Base-by-base conservation (phyloP, 2,113 vertebrate genomes). In the Grallaria varia region DNA sequence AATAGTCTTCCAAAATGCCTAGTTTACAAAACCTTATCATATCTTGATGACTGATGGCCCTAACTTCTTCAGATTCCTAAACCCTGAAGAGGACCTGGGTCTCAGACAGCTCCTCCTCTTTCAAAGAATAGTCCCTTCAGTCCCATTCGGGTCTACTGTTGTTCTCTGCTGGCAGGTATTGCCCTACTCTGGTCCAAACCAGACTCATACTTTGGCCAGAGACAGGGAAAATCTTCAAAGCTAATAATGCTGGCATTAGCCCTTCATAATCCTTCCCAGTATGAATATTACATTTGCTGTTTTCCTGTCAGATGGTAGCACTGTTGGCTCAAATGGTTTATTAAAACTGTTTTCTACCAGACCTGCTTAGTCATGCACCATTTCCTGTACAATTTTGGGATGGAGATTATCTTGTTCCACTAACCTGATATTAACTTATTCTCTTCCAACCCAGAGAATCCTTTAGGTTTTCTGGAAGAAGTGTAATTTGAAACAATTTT, bases 161-260 rank as follows among this genome's bases (percentile, higher is more conserved):
- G n/a, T 58, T 80, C 60, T 74, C 30, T 82, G 28, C 67, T 94
- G 87, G 89, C 89, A 82, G 37, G 44, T 24, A 59, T 89, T 89
- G 55, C 72, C 40, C 40, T 68, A 0, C 14, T 45, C n/a, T 79
- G 49, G 23, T 89, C 93, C 81, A 93, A 95, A 85, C 8, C 66
- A 89, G 89, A 89, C 91, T 92, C 82, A 42, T 75, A 59, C 45
- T 75, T 79, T 95, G 84, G 93, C 87, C n/a, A 79, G 74, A 87
- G 40, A 58, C 0, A 39, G 66, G 58, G 25, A 87, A 95, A 95
- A 80, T 66, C 67, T 95, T 92, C 91, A 91, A 91, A 96, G 84
- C n/a, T 94, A 66, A 95, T 58, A 76, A 69, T 69, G 62, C 58
- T 96, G 91, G 77, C 87, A 95, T 89, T 83, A 82, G 76, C 84